Percentiles rank a stretch among this genome's conserved stretches.
Evolutionary conservation across 2,797 vertebrate genomes (phyloP).

Genomic region (Diceros bicornis): DNA sequence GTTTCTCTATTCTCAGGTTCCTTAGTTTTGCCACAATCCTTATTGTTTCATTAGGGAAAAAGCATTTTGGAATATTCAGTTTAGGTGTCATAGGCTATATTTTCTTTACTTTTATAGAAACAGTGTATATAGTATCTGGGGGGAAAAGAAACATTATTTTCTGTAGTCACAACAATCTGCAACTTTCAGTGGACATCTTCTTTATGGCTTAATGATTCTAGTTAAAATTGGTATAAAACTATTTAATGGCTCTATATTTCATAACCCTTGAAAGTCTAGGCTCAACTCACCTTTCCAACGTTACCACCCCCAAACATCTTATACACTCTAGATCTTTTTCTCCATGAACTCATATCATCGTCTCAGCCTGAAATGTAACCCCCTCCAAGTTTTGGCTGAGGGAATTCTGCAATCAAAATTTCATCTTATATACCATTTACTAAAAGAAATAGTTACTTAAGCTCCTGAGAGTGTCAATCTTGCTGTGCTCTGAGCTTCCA

Average conservation of each 20-base stretch:
- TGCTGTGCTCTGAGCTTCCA: not conserved
- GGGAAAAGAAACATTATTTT: not conserved
- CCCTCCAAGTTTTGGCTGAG: not conserved
- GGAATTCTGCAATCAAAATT: not conserved
- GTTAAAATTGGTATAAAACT: not conserved
- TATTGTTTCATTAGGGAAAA: not conserved
- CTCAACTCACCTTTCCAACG: not conserved
- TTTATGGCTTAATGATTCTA: not conserved
- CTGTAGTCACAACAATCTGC: not conserved
- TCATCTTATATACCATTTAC: not conserved
- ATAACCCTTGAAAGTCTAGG: not conserved
- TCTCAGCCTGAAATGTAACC: not conserved
- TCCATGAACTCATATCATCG: not conserved
- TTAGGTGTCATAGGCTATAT: not conserved
- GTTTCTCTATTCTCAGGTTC: not conserved
- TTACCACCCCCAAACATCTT: not conserved
- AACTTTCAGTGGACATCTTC: not conserved
- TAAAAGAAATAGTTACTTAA: not conserved
- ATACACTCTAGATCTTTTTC: not conserved
- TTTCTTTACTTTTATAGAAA: not conserved
- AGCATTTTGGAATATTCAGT: not conserved
- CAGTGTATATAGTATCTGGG: not conserved
- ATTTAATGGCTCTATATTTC: not conserved
- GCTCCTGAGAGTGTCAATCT: fast-evolving
- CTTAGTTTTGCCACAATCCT: not conserved